phyloP scores from a whole-genome alignment of 2,797 vertebrate species.

The Thalassophryne amazonica region DNA sequence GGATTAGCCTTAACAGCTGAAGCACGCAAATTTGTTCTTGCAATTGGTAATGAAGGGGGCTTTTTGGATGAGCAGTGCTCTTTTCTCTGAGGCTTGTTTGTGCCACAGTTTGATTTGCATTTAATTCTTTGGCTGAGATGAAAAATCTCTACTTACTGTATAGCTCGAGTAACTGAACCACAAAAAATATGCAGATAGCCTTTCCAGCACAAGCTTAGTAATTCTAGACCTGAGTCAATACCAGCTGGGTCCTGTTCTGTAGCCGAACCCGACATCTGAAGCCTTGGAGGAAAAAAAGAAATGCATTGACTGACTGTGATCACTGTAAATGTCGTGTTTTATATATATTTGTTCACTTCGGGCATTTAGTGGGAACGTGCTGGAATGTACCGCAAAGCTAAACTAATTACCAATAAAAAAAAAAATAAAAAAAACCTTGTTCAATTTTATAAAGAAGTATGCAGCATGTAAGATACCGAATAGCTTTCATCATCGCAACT shows the following conservation, averaged over 20 bases:
- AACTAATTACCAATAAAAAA: constrained; percentile 44
- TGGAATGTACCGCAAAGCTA: constrained; percentile 4
- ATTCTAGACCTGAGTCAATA: constrained; percentile 10
- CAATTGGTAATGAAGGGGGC: constrained; percentile 47
- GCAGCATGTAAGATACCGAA: constrained; percentile 35
- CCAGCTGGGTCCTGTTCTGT: constrained; percentile 2
- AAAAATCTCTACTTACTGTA: constrained; percentile 23
- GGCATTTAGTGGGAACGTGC: constrained; percentile 20
- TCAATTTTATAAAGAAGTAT: constrained; percentile 28
- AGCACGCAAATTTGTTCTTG: constrained; percentile 48
- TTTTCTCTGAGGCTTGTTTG: constrained; percentile 48
- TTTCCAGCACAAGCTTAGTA: background rate
- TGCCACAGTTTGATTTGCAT: constrained; percentile 49
- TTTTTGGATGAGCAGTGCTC: constrained; percentile 46
- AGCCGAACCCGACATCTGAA: constrained; percentile 1
- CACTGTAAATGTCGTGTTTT: background rate
- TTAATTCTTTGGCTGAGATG: constrained; percentile 30
- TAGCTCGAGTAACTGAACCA: constrained; percentile 25
- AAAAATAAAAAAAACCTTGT: no score
- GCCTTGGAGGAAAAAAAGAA: background rate
- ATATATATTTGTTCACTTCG: constrained; percentile 7
- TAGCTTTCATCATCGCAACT: constrained; percentile 53
- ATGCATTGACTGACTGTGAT: background rate
- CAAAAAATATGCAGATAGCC: constrained; percentile 46
- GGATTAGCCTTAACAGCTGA: constrained; percentile 67